phyloP scores from a whole-genome alignment of 1,140 invertebrate species.

The Callitettix versicolor region DNA sequence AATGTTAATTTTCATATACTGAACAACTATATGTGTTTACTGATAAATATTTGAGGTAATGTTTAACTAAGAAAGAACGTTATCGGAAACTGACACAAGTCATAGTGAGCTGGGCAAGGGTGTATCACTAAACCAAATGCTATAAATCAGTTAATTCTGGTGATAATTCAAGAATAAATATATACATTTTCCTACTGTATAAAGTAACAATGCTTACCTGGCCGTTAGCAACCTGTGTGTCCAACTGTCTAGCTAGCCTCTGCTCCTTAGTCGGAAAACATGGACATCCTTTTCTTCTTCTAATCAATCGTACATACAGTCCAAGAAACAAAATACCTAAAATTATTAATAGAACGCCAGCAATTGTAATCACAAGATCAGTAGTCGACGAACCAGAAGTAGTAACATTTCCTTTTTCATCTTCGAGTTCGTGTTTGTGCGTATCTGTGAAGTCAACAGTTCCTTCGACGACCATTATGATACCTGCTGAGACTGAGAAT shows the following conservation, averaged over 20 bases:
- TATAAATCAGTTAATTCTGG: too few relatives aligned
- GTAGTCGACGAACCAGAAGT: background rate
- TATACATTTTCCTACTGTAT: too few relatives aligned
- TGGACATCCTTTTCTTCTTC: conserved; percentile 28
- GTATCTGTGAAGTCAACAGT: conserved; percentile 20
- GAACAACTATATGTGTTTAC: too few relatives aligned
- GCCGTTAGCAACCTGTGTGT: conserved; percentile 29
- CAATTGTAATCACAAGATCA: conserved; percentile 20
- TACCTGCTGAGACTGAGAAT: conserved; percentile 25
- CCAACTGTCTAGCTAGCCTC: conserved; percentile 27
- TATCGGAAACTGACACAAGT: too few relatives aligned
- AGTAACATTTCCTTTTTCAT: conserved; percentile 12
- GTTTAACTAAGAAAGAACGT: too few relatives aligned
- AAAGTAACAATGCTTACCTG: conserved; percentile 31
- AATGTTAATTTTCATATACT: too few relatives aligned
- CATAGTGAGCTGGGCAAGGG: too few relatives aligned
- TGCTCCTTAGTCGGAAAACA: conserved; percentile 30
- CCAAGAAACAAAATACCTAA: conserved; percentile 22
- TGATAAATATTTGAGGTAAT: too few relatives aligned
- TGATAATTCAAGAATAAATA: too few relatives aligned
- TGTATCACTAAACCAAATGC: too few relatives aligned
- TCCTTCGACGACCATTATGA: conserved; percentile 28
- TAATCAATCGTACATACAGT: conserved; percentile 25
- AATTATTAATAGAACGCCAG: conserved; percentile 24
- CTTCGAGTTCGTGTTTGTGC: conserved; percentile 15